Evolutionary conservation across 2,888 invertebrate genomes (phyloP).

Genomic region (Chromoteleia sp.): DNA sequence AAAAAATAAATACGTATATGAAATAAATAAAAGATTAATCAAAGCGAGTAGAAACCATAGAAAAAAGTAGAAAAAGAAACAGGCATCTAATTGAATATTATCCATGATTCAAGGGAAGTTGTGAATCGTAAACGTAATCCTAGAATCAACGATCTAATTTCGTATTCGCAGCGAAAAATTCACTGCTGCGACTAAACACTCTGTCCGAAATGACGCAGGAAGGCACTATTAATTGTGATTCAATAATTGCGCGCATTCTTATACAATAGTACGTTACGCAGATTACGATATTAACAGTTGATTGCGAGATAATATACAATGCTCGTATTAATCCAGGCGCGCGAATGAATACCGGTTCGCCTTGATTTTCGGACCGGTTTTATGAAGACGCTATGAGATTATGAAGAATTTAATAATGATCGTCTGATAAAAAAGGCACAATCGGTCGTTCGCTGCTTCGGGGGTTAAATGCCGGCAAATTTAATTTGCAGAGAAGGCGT

Average conservation of each 20-base stretch:
- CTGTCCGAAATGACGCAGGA: background rate
- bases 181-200: background rate
- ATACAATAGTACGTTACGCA: conserved; percentile 50
- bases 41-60: too few relatives aligned
- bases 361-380: conserved; percentile 72
- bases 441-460: background rate
- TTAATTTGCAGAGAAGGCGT: conserved; percentile 31
- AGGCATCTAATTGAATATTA: too few relatives aligned
- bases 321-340: conserved; percentile 60
- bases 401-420: conserved; percentile 53
- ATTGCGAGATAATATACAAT: conserved; percentile 63
- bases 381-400: conserved; percentile 60
- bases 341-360: conserved; percentile 64
- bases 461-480: conserved; percentile 43
- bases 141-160: background rate
- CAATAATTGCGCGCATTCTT: conserved; percentile 46
- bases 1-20: too few relatives aligned
- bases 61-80: too few relatives aligned
- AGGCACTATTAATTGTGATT: conserved; percentile 33
- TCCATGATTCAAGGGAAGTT: too few relatives aligned
- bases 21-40: too few relatives aligned
- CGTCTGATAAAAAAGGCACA: conserved; percentile 18
- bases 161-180: background rate
- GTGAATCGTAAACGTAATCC: too few relatives aligned
- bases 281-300: conserved; percentile 70